Percentiles rank a stretch among this genome's conserved stretches.
These are phyloP conservation scores for Alethe diademata DNA, from an alignment of 2,113 vertebrate species.

Conservation along the genomic window DNA sequence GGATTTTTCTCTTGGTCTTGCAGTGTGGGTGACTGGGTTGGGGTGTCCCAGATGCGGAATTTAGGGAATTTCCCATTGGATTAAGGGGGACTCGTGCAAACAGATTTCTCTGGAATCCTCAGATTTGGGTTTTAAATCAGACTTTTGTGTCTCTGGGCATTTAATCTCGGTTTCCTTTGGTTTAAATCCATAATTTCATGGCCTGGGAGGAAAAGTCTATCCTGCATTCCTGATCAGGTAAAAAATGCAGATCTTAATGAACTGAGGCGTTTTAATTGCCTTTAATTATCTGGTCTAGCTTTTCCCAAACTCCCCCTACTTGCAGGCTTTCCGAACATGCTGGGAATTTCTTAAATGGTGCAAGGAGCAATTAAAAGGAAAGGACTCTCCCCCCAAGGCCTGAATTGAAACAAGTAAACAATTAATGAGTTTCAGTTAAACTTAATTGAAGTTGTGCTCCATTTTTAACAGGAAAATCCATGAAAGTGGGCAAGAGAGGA, in stretches of 20 bases:
- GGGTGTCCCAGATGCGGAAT: neutral
- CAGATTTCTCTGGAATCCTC: neutral
- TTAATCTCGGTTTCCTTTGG: neutral
- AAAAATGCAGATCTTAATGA: neutral
- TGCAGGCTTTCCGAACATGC: neutral
- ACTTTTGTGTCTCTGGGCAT: neutral
- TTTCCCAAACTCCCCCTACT: neutral
- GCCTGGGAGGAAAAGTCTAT: neutral
- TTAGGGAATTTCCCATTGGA: neutral
- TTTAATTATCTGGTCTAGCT: neutral
- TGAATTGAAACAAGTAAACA: neutral
- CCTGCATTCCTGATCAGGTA: neutral
- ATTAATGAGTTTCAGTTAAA: neutral
- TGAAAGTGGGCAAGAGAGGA: constrained; percentile 23
- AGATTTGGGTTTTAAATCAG: neutral
- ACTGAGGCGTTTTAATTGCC: neutral
- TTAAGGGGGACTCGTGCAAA: neutral
- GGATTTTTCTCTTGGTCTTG: neutral
- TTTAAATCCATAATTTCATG: neutral
- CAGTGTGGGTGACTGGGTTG: rapidly evolving
- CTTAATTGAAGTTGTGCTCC: neutral
- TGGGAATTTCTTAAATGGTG: neutral
- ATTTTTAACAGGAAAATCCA: constrained; percentile 67
- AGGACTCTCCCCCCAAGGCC: neutral
- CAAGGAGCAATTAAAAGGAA: neutral